Percentiles rank a stretch among this genome's conserved stretches.
Conservation (phyloP, 2,888 invertebrate genomes). For the Digitonthophagus gazella region DNA sequence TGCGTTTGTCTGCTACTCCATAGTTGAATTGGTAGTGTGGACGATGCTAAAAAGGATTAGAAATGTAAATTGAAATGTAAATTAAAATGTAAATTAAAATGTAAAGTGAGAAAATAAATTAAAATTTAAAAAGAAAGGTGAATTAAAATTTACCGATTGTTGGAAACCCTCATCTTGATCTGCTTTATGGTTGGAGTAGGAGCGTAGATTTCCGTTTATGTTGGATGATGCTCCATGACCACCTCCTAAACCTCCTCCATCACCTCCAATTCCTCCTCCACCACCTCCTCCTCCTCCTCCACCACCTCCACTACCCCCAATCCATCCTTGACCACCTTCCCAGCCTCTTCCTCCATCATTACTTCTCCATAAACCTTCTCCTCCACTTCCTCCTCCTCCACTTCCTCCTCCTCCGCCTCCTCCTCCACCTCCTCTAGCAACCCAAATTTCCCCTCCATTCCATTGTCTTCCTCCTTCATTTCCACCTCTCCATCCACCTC, state of each 20-base stretch:
- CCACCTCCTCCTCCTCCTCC: neutral
- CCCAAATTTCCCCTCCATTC: too few relatives aligned
- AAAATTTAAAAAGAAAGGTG: too few relatives aligned
- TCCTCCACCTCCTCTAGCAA: too few relatives aligned
- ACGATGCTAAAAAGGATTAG: neutral
- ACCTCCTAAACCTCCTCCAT: constrained; percentile 2
- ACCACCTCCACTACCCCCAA: neutral
- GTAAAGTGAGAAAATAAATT: too few relatives aligned
- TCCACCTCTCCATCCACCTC: neutral
- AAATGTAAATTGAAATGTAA: neutral
- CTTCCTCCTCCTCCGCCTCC: constrained; percentile 1
- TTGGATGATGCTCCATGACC: constrained; percentile 9
- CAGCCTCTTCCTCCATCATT: constrained; percentile 4
- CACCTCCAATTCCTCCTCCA: constrained; percentile 4
- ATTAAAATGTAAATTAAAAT: neutral
- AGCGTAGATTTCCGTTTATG: neutral
- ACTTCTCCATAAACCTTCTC: neutral
- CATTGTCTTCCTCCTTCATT: neutral
- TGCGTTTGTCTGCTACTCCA: constrained; percentile 58
- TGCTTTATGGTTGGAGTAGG: neutral
- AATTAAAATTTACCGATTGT: neutral
- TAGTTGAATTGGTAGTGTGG: constrained; percentile 56
- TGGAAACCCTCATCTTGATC: neutral
- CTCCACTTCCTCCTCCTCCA: neutral
- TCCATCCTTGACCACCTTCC: neutral